phyloP scores from a whole-genome alignment of 2,113 vertebrate species.

The pig (Sus scrofa) region T2T-Sscrofa CM000814.6:93519001-93519500 shows the following conservation, averaged over 20 bases:
- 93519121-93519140: background rate
- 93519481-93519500: background rate
- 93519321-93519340: background rate
- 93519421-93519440: background rate
- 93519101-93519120: background rate
- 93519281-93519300: constrained; percentile 1
- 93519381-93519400: background rate
- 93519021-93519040: background rate
- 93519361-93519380: background rate
- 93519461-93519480: background rate
- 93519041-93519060: background rate
- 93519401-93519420: background rate
- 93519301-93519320: background rate
- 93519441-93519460: background rate
- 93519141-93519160: background rate
- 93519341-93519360: background rate
- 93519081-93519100: background rate
- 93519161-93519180: background rate
- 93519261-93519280: background rate
- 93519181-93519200: background rate
- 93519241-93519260: background rate
- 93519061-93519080: background rate
- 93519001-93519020: background rate
- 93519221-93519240: constrained; percentile 1
- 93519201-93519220: background rate